Evolutionary conservation across 2,888 invertebrate genomes (phyloP), one percentile per base, ranked within the genome.

Genomic region (Drosophila neonasuta): DNA sequence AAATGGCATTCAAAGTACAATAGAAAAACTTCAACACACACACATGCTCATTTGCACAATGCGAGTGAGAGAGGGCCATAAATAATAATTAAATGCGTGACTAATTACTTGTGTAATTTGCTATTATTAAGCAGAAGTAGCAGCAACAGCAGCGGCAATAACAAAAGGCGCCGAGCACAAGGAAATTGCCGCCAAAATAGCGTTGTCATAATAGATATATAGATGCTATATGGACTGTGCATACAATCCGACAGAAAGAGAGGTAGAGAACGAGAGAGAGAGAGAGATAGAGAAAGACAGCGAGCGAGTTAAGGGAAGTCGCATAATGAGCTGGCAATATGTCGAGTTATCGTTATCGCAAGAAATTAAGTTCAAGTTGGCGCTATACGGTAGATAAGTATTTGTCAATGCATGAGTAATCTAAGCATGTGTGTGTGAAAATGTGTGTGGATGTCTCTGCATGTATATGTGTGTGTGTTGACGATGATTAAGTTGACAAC

Each of bases 31-130:
- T 32, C 45, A 30, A 51, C 13, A 44, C 66, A 24, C 46, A 65
- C 41, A 68, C 55, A 71, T 15, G 54, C 30, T 42, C 30, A 46
- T 32, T 32, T 42, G 44, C 36, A 42, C 30, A 54, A 30, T 39
- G 49, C 11, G 34, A 58, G 36, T 58, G 32, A 46, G 50, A 48
- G 42, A 64, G 71, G 36, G 51, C 64, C 73, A 86, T 86, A 86
- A 86, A 87, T 86, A 88, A 84, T 87, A 87, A 87, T 85, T 78
- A 88, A 82, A 86, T 83, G 85, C 83, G 83, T 86, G 88, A 87
- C 87, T 88, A 88, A 88, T 86, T 86, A 85, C 82, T 86, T 84
- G 87, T 80, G 86, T 86, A 88, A 87, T 87, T 80, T 85, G 83
- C 75, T 71, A 82, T 87, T 87, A 87, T 86, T 87, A 82, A 74